Base-by-base conservation (phyloP, 1,140 invertebrate genomes). In the Thrips palmi region DNA sequence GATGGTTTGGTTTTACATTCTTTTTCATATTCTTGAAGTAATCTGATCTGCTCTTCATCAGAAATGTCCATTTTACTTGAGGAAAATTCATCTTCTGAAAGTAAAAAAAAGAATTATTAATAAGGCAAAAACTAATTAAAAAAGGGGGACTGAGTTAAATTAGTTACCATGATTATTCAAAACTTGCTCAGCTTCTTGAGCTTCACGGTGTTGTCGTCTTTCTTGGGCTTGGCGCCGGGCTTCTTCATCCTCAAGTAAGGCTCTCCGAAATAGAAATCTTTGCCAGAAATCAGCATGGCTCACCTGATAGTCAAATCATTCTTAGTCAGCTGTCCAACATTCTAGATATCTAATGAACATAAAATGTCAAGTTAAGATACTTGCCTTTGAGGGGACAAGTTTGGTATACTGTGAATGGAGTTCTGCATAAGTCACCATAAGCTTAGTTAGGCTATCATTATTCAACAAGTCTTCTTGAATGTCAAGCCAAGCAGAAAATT, bases 181-280 rank as follows among this genome's bases (percentile, higher is more conserved):
- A 15, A 40, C 40, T 15, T 38, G 42, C 19, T 50, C 49, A 7
- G 36, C 46, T 14, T 36, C 43, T 39, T 41, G 36, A 37, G 39
- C 47, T 27, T 50, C 48, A 4, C 36, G 38, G 17, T 46, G 41
- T 31, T 43, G 41, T 36, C 36, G 42, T 20, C 49, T 46, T 33
- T 45, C 41, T 33, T 30, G 38, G 29, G 41, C 39, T n/a, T n/a
- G n/a, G n/a, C n/a, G n/a, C n/a, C n/a, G 43, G 2, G 52, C 51
- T 35, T 54, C 49, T 40, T 52, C 48, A 33, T 54, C 52, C 44
- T 54, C 52, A 2, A 54, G 38, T 5, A 54, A 41, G 4, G 49
- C 52, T 37, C 50, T 52, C 33, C 46, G 41, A 34, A 53, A 54
- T 19, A 54, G 41, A 43, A 47, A 52, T 18, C 51, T 37, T 20